A percentile compares a stretch with the other conserved stretches of the same genome.
Conservation (phyloP, 2,113 vertebrate genomes). For the Neoarius graeffei region DNA sequence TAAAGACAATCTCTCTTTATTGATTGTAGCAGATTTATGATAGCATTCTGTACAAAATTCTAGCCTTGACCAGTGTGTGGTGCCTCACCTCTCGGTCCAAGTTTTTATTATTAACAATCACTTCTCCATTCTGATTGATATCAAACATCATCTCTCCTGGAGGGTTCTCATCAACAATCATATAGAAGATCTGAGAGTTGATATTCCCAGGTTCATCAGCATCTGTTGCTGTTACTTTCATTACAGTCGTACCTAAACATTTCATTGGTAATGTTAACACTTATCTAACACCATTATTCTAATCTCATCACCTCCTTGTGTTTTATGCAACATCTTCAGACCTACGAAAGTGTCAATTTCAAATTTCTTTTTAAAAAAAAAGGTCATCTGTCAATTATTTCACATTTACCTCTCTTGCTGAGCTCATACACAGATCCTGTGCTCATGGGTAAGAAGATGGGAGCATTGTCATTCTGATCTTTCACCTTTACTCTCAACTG, state of each 20-base stretch:
- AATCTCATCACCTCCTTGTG: neutral
- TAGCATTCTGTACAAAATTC: neutral
- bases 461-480: slow-evolving; percentile 70
- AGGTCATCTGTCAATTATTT: neutral
- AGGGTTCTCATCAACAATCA: slow-evolving; percentile 78
- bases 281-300: neutral
- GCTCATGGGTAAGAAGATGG: slow-evolving; percentile 50
- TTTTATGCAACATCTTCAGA: neutral
- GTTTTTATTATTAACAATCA: slow-evolving; percentile 67
- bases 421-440: slow-evolving; percentile 54
- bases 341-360: neutral
- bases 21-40: neutral
- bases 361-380: neutral
- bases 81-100: slow-evolving; percentile 88
- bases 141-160: slow-evolving; percentile 77
- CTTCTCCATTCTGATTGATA: slow-evolving; percentile 73
- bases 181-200: slow-evolving; percentile 85
- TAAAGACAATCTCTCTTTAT: neutral
- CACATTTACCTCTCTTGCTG: slow-evolving; percentile 50
- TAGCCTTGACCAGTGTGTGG: neutral
- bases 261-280: slow-evolving; percentile 1
- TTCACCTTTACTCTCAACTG: slow-evolving; percentile 63
- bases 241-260: slow-evolving; percentile 77
- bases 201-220: slow-evolving; percentile 79
- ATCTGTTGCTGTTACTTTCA: slow-evolving; percentile 81